A percentile compares a stretch with the other conserved stretches of the same genome.
Evolutionary conservation across 2,113 vertebrate genomes (phyloP).

Genomic region (Gracilinanus agilis): DNA sequence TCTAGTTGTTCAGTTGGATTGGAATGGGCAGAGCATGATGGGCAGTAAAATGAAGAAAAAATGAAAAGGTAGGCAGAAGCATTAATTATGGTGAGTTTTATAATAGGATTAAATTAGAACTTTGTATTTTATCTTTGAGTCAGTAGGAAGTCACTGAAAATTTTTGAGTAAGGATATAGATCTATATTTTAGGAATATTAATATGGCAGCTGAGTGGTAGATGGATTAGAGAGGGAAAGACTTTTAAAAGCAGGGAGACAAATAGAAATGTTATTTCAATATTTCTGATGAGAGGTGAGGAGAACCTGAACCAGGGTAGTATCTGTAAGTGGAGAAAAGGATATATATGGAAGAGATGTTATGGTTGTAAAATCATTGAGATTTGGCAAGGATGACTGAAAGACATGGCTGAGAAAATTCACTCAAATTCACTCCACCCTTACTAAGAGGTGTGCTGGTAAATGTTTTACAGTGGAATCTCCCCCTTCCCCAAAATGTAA

Average conservation of each 20-base stretch:
- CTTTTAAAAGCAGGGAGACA: background rate
- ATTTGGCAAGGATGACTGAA: background rate
- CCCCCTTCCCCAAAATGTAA: background rate
- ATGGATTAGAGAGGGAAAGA: background rate
- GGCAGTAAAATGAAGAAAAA: background rate
- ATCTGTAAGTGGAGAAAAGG: background rate
- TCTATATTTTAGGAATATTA: background rate
- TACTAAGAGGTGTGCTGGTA: background rate
- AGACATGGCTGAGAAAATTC: background rate
- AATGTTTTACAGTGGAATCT: background rate
- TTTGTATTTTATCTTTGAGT: background rate
- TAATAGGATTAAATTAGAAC: background rate
- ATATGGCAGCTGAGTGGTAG: background rate
- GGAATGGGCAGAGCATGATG: background rate
- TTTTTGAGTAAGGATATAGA: background rate
- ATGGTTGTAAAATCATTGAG: background rate
- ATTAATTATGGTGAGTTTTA: background rate
- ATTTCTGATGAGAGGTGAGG: background rate
- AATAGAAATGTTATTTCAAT: background rate
- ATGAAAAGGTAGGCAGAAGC: background rate
- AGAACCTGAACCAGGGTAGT: background rate
- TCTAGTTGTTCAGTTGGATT: background rate
- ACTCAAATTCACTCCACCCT: background rate
- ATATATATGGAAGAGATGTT: background rate
- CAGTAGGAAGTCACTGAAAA: background rate